Evolutionary conservation across 2,888 invertebrate species (phyloP).

Genomic region (Pseudeuparius sepicola): DNA sequence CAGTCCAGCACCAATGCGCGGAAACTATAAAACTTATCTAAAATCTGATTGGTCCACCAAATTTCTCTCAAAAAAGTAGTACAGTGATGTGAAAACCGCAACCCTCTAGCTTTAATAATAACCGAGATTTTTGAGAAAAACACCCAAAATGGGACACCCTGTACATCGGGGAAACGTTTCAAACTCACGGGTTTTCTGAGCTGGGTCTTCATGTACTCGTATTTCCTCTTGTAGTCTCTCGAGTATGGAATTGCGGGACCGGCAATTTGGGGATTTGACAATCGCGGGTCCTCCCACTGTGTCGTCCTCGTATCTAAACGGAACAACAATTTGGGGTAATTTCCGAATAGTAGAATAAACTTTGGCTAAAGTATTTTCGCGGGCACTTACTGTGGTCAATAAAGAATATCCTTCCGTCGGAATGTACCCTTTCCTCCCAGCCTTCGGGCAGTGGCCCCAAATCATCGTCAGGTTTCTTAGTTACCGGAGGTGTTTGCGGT

Average conservation of each 20-base stretch:
- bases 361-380: too few species aligned
- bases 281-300: slow-evolving; percentile 98
- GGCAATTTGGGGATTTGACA: slow-evolving; percentile 93
- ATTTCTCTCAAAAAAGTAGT: too few species aligned
- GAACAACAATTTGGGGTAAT: slow-evolving; percentile 6
- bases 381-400: slow-evolving; percentile 96
- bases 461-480: slow-evolving; percentile 60
- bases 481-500: slow-evolving; percentile 30
- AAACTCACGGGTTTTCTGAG: slow-evolving; percentile 82
- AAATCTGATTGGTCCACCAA: too few species aligned
- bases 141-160: too few species aligned
- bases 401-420: slow-evolving; percentile 95
- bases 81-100: too few species aligned
- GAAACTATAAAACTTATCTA: too few species aligned
- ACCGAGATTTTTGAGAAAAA: too few species aligned
- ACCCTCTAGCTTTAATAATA: too few species aligned
- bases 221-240: slow-evolving; percentile 96
- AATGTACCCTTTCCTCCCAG: slow-evolving; percentile 96
- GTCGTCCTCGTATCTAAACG: slow-evolving; percentile 82
- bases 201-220: slow-evolving; percentile 95
- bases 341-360: slow-evolving; percentile 5
- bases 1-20: too few species aligned
- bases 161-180: too few species aligned
- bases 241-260: slow-evolving; percentile 98
- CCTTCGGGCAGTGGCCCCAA: slow-evolving; percentile 93